Percentiles rank a stretch among this genome's conserved stretches.
Evolutionary conservation across 1,140 invertebrate genomes (phyloP).

Genomic region (Apis dorsata): DNA sequence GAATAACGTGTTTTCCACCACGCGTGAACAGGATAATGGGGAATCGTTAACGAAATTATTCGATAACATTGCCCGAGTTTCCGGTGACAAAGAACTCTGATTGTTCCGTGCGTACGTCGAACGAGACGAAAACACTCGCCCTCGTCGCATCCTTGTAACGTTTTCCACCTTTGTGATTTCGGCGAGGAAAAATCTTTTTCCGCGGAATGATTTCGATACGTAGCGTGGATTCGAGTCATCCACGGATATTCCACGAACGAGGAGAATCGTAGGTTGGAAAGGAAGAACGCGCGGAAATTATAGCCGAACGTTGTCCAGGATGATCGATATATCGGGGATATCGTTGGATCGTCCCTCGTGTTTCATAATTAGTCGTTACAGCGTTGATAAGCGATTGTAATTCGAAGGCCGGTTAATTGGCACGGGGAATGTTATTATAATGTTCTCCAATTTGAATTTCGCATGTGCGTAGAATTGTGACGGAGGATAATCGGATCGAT

Average conservation of each 20-base stretch:
- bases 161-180: constrained; percentile 9
- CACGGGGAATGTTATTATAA: not conserved
- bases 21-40: not conserved
- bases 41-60: constrained; percentile 11
- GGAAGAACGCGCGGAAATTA: too few species aligned
- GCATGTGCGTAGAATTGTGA: not conserved
- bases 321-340: not conserved
- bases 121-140: not conserved
- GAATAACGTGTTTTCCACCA: not conserved
- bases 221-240: not conserved
- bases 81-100: not conserved
- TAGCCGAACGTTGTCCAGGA: not conserved
- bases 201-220: too few species aligned
- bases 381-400: not conserved
- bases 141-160: not conserved
- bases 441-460: too few species aligned
- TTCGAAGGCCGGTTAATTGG: not conserved
- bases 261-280: too few species aligned
- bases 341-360: not conserved
- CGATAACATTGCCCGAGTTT: not conserved
- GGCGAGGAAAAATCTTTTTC: not conserved
- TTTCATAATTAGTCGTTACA: constrained; percentile 7
- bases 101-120: not conserved
- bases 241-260: not conserved
- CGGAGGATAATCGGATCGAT: not conserved